Base-by-base conservation (phyloP, 2,797 vertebrate species). In the Lutjanus campechanus region DNA sequence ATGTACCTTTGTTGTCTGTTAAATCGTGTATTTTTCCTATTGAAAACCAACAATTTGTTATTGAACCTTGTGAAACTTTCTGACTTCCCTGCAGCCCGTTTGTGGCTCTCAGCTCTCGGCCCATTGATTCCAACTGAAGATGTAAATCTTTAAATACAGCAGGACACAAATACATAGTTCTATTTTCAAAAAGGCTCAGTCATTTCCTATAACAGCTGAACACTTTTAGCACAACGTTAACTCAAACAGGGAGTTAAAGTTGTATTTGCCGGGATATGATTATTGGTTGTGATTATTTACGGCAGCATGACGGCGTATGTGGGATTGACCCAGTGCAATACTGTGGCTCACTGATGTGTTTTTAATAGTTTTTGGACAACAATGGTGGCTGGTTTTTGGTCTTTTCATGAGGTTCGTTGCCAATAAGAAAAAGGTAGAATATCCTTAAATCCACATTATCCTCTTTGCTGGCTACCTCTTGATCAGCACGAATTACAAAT, bases 401-500 rank as follows among this genome's bases (percentile, higher is more conserved):
- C 17, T 79, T 63, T 40, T 64, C 29, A 60, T 81, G 29, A 50
- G 51, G 70, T 47, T 65, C 54, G 16, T 56, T 76, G 59, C 77
- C 69, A 82, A 55, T 56, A 62, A 62, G 3, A 72, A 76, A 77
- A 72, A 20, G 50, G 25, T 25, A 65, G 8, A 64, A 8, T 40
- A 15, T 29, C 60, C 54, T 13, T 13, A 47, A 13, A 47, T 15
- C 15, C 53, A 60, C 8, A 17, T 1, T n/a, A 64, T 70, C 22
- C 22, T 69, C 43, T 49, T 59, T 46, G 65, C 70, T 36, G 51
- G 40, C 9, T 20, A 55, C 25, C 40, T 68, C 29, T 76, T 53
- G 62, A 81, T 87, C 66, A 69, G 7, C 59, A 41, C 19, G 29
- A 53, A 81, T 65, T 74, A n/a, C 17, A 13, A 16, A 84, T 82